These are phyloP conservation scores for Castor canadensis DNA, from an alignment of 2,113 vertebrate genomes.

Conservation along the genomic window DNA sequence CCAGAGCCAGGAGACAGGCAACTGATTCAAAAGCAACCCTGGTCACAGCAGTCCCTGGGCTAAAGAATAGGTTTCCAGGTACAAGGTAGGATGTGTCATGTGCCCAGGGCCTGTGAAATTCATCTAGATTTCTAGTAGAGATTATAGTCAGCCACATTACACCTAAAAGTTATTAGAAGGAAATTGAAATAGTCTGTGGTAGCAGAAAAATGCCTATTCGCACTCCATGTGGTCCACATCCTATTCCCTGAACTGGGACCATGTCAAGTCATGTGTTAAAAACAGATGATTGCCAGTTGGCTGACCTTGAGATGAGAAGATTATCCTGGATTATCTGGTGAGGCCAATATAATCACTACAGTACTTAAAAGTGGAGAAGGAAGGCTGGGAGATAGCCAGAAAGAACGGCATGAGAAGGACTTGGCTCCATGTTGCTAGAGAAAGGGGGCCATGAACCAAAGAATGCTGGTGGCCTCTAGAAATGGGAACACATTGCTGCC, in stretches of 20 bases:
- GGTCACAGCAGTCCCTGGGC: background rate
- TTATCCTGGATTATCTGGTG: background rate
- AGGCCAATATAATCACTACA: background rate
- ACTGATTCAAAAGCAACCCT: background rate
- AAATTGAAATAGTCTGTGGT: background rate
- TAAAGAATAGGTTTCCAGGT: background rate
- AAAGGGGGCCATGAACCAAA: background rate
- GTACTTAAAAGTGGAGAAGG: background rate
- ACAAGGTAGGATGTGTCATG: background rate
- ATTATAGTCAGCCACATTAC: background rate
- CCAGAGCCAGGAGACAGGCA: background rate
- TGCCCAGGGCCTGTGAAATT: background rate
- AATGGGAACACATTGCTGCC: background rate
- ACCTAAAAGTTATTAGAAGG: constrained; percentile 12
- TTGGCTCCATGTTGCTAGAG: background rate
- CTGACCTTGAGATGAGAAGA: background rate
- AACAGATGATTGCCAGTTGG: background rate
- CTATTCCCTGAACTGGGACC: background rate
- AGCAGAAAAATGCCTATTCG: background rate
- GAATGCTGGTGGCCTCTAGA: background rate
- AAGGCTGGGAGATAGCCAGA: background rate
- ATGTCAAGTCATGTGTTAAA: background rate
- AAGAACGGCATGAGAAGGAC: background rate
- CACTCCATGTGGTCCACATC: background rate
- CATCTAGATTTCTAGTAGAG: background rate